phyloP scores from a whole-genome alignment of 2,888 invertebrate species.

The Cabera pusaria region DNA sequence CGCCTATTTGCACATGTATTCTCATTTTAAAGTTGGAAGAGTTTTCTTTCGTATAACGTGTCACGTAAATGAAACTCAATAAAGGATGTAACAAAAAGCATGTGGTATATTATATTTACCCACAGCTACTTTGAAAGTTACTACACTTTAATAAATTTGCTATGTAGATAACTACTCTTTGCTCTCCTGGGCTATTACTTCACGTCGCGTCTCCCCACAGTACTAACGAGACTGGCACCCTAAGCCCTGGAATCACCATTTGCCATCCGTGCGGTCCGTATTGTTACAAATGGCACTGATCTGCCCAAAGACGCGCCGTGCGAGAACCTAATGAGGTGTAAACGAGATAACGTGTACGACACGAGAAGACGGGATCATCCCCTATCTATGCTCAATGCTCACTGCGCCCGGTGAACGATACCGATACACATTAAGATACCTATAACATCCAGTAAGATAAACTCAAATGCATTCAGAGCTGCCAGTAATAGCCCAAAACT shows the following conservation, averaged over 20 bases:
- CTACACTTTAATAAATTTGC: too few species aligned
- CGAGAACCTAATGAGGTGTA: conserved; percentile 80
- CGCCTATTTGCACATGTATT: too few species aligned
- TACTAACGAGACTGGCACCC: conserved; percentile 64
- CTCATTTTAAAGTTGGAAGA: too few species aligned
- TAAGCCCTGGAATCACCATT: conserved; percentile 72
- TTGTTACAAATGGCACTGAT: conserved; percentile 78
- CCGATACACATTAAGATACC: conserved; percentile 44
- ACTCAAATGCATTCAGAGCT: conserved; percentile 28
- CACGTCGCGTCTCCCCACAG: conserved; percentile 50
- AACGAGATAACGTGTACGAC: conserved; percentile 82
- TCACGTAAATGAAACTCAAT: too few species aligned
- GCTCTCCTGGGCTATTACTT: conserved; percentile 36
- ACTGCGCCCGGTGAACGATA: conserved; percentile 52
- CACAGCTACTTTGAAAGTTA: too few species aligned
- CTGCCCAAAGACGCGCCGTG: conserved; percentile 60
- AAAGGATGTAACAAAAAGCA: too few species aligned
- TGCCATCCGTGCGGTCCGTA: conserved; percentile 68
- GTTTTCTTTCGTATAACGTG: too few species aligned
- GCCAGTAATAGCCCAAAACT: conserved; percentile 8
- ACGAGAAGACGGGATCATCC: conserved; percentile 68
- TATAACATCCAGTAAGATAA: conserved; percentile 41
- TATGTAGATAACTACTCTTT: too few species aligned
- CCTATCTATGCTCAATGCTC: conserved; percentile 66
- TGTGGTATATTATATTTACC: too few species aligned